Evolutionary conservation across 2,888 invertebrate species (phyloP).

Genomic region (Cryptocephalus moraei): DNA sequence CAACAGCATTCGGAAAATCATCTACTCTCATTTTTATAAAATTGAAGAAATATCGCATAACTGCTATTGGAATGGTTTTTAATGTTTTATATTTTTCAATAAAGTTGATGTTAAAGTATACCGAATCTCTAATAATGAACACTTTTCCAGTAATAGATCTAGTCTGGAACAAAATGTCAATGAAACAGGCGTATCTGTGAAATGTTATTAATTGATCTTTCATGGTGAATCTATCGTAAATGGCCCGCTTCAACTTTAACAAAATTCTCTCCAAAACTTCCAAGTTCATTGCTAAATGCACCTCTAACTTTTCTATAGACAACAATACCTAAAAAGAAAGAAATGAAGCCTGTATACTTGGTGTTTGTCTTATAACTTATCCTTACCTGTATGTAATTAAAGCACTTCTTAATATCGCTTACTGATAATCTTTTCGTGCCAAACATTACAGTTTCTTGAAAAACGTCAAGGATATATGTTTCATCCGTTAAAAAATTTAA

Average conservation of each 20-base stretch:
- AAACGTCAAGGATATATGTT: constrained; percentile 12
- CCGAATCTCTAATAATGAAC: constrained; percentile 47
- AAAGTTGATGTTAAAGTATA: constrained; percentile 43
- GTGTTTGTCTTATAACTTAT: background rate
- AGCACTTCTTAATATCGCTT: constrained; percentile 28
- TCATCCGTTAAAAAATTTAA: constrained; percentile 32
- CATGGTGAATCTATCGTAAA: constrained; percentile 43
- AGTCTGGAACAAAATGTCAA: constrained; percentile 33
- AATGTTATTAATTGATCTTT: constrained; percentile 46
- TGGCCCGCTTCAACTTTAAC: constrained; percentile 32
- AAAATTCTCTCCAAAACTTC: constrained; percentile 26
- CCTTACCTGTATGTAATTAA: constrained; percentile 21
- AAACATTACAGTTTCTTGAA: constrained; percentile 23
- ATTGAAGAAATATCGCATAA: constrained; percentile 36
- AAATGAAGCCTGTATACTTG: no score
- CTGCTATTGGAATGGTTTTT: constrained; percentile 27
- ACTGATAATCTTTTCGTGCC: constrained; percentile 27
- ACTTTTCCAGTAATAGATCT: constrained; percentile 34
- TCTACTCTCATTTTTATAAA: constrained; percentile 40
- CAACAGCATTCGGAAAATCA: constrained; percentile 35
- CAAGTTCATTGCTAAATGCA: constrained; percentile 13
- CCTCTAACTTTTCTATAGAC: constrained; percentile 12
- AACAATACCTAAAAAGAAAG: constrained; percentile 31
- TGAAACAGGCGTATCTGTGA: constrained; percentile 45
- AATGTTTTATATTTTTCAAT: constrained; percentile 34